These are phyloP conservation scores for Pelobates fuscus DNA, from an alignment of 2,113 vertebrate species.

Conservation along the genomic window DNA sequence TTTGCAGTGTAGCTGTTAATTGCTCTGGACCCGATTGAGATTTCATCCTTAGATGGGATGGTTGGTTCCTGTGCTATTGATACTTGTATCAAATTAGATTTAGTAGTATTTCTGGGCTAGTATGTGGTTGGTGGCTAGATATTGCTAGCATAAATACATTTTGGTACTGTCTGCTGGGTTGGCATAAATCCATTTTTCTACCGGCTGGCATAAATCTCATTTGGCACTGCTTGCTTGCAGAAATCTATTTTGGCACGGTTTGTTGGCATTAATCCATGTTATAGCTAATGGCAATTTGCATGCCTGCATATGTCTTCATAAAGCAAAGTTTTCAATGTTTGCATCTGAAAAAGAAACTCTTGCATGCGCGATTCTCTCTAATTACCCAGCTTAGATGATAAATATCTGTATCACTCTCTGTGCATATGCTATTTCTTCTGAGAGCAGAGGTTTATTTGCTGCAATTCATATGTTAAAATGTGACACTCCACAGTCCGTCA, in stretches of 20 bases:
- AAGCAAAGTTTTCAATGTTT: not conserved
- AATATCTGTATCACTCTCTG: not conserved
- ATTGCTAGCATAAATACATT: too few species aligned
- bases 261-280: not conserved
- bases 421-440: not conserved
- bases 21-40: too few species aligned
- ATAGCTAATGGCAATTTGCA: not conserved
- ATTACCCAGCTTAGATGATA: conserved; percentile 1
- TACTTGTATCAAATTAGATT: too few species aligned
- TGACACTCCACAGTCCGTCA: not conserved
- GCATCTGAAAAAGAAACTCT: not conserved
- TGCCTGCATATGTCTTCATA: not conserved
- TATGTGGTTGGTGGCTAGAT: too few species aligned
- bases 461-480: conserved; percentile 7
- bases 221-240: not conserved
- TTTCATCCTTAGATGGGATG: too few species aligned
- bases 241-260: not conserved
- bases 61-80: too few species aligned
- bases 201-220: too few species aligned
- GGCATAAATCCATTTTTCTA: too few species aligned
- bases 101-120: too few species aligned
- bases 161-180: too few species aligned
- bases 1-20: too few species aligned
- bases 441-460: conserved; percentile 2
- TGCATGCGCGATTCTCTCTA: conserved; percentile 8